A percentile compares a stretch with the other conserved stretches of the same genome.
Conservation (phyloP, 1,140 invertebrate genomes). For the Matsumurasca onukii region DNA sequence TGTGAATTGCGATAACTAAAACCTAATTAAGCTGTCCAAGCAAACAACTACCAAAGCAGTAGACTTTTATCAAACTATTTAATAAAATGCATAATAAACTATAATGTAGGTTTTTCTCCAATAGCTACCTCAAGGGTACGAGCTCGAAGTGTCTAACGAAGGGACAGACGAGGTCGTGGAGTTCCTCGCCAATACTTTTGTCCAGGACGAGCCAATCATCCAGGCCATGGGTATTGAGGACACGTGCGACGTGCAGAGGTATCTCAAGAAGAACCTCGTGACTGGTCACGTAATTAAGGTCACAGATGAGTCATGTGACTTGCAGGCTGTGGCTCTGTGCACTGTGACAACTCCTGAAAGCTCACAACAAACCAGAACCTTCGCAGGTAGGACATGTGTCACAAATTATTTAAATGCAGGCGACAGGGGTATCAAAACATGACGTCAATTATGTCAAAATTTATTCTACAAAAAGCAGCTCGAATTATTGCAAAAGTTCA, state of each 20-base stretch:
- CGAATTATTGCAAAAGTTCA: too few species aligned
- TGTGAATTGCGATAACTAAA: too few species aligned
- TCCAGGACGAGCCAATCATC: not conserved
- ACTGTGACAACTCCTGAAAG: not conserved
- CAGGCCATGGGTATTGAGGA: not conserved
- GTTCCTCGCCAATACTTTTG: not conserved
- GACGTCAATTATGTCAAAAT: too few species aligned
- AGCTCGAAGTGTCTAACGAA: not conserved
- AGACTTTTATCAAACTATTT: too few species aligned
- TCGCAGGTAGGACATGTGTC: constrained; percentile 18
- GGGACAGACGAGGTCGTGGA: not conserved
- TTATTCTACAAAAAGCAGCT: too few species aligned
- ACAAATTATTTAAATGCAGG: too few species aligned
- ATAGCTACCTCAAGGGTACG: not conserved
- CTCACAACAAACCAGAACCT: not conserved
- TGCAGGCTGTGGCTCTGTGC: not conserved
- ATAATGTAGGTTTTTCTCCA: too few species aligned
- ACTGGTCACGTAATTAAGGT: not conserved
- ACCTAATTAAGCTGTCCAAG: too few species aligned
- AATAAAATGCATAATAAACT: too few species aligned
- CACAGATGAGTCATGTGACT: not conserved
- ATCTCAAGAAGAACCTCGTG: not conserved
- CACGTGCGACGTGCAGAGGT: constrained; percentile 2
- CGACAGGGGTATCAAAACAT: too few species aligned
- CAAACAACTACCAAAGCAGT: too few species aligned